These are phyloP conservation scores for Schizotus pectinicornis DNA, from an alignment of 2,888 invertebrate species.

Conservation along the genomic window DNA sequence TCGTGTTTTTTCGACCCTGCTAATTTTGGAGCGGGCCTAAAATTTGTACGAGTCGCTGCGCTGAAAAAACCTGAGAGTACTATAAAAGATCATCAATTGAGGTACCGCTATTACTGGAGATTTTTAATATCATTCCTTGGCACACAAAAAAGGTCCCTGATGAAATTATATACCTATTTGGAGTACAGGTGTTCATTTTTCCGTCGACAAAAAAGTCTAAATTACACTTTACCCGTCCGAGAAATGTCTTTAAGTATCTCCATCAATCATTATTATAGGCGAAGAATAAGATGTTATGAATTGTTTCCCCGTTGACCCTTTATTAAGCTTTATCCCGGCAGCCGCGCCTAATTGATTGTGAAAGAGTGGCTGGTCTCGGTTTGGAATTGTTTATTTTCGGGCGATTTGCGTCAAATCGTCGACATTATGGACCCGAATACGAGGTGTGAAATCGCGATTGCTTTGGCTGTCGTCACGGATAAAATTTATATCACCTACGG, in stretches of 20 bases:
- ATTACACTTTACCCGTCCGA: conserved; percentile 38
- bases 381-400: conserved; percentile 4
- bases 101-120: conserved; percentile 34
- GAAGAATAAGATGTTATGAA: conserved; percentile 29
- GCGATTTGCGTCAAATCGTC: not conserved
- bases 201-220: conserved; percentile 36
- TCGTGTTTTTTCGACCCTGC: no score
- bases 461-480: conserved; percentile 28
- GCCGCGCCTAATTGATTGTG: conserved; percentile 10
- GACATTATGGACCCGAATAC: conserved; percentile 7
- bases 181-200: conserved; percentile 33
- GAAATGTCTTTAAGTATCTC: conserved; percentile 38
- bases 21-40: no score
- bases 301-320: conserved; percentile 7
- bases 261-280: conserved; percentile 29
- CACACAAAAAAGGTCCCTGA: conserved; percentile 34
- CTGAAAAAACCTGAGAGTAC: conserved; percentile 9
- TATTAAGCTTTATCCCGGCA: conserved; percentile 3
- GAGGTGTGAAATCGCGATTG: conserved; percentile 35
- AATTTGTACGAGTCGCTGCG: not conserved
- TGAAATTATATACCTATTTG: conserved; percentile 33
- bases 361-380: conserved; percentile 7
- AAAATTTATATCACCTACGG: conserved; percentile 33
- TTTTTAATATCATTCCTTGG: conserved; percentile 38
- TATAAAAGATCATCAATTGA: conserved; percentile 34